Evolutionary conservation across 2,797 vertebrate species (phyloP), one percentile per base, ranked within the genome.

Genomic region (Leuciscus waleckii): DNA sequence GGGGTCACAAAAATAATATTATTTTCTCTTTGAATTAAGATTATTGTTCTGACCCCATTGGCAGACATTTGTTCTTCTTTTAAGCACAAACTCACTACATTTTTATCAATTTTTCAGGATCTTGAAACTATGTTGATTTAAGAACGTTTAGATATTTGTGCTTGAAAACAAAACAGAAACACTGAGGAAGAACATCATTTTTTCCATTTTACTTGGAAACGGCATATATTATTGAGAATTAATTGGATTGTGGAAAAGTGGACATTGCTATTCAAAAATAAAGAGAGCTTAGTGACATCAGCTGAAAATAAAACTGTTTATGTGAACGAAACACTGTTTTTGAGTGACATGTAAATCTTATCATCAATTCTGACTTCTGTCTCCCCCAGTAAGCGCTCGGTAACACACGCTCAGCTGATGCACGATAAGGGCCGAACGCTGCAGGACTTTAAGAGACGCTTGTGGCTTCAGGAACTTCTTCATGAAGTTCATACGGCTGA

Each of bases 351-450:
- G 17, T 54, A 7, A 16, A 17, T 7, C 2, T 19, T 3, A 13
- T 43, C 5, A 49, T 17, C 17, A 13, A 23, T 35, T 14, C 8
- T 41, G 26, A 16, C 13, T 11, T 51, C 41, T n/a, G 51, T 76
- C 58, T 85, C 46, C 76, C 7, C 26, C 81, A 99, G 98, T 88
- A 97, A 95, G 87, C 96, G 98, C 6, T 97, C 98, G 0, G 98
- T 99, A 88, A 97, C 96, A 0, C 98, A 99, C 77, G 97, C 98
- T 29, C 98, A 99, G 95, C 95, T 99, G 21, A 94, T 99, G 92
- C 98, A 99, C n/a, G 98, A 99, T 91, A 99, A 99, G 90, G 96
- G 97, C 29, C 96, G 97, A 67, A 96, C 96, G 14, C 95, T 98
- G 90, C 98, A 99, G 90, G 98, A 99, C 65, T 92, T 96, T 17